These are phyloP conservation scores for Chelonia mydas DNA, from an alignment of 2,797 vertebrate genomes.

Conservation along the genomic window DNA sequence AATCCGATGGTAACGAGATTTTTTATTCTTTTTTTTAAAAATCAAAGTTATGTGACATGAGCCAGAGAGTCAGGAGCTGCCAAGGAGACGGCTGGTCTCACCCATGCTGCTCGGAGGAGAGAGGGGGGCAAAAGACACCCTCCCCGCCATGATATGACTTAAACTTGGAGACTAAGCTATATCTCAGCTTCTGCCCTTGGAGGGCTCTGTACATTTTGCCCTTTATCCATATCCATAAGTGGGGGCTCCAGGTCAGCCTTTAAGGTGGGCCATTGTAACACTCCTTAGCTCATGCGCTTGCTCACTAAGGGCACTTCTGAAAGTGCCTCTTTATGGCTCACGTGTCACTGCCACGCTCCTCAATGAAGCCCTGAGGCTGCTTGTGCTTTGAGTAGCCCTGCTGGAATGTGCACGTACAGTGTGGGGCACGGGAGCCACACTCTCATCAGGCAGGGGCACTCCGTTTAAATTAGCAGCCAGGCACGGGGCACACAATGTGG, in stretches of 20 bases:
- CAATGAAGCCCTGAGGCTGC: not conserved
- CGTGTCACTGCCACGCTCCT: not conserved
- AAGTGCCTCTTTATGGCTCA: not conserved
- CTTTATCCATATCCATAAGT: not conserved
- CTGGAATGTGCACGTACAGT: not conserved
- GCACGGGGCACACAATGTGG: not conserved
- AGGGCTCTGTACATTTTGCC: not conserved
- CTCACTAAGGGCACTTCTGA: constrained; percentile 9
- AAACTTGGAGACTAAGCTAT: not conserved
- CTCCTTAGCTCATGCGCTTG: not conserved
- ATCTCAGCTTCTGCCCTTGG: not conserved
- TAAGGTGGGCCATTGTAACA: constrained; percentile 23
- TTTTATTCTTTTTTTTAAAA: not conserved
- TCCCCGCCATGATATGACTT: not conserved
- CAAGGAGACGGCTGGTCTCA: not conserved
- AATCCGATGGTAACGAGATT: not conserved
- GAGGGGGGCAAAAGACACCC: not conserved
- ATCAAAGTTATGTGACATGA: not conserved
- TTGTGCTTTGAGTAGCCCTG: not conserved
- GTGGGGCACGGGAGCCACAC: not conserved
- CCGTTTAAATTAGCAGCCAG: not conserved
- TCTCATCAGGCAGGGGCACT: not conserved
- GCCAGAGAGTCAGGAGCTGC: not conserved
- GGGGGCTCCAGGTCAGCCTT: not conserved
- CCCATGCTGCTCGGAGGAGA: not conserved